Percentiles rank a stretch among this genome's conserved stretches.
Conservation (phyloP, 2,888 invertebrate genomes). For the Bugulina stolonifera region DNA sequence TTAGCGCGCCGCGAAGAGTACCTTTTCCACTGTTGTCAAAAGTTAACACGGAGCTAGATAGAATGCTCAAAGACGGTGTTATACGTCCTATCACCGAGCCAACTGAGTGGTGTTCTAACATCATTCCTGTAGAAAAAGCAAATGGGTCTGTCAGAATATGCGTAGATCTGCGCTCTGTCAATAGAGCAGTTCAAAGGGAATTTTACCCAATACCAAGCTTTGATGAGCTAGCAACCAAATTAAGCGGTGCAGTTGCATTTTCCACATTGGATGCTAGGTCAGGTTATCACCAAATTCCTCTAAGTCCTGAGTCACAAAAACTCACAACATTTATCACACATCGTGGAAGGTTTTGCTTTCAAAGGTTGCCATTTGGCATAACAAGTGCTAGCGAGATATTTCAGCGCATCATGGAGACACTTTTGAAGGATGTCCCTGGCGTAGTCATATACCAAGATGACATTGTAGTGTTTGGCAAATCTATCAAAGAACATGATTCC, state of each 20-base stretch:
- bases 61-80: too few species aligned
- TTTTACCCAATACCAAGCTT: slow-evolving; percentile 4
- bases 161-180: not conserved
- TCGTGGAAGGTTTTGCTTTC: not conserved
- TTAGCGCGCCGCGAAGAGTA: not conserved
- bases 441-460: not conserved
- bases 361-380: not conserved
- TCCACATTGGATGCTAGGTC: not conserved
- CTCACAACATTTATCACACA: not conserved
- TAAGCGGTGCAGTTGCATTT: not conserved
- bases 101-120: slow-evolving; percentile 12
- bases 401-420: not conserved
- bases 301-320: not conserved
- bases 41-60: too few species aligned
- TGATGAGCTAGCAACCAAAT: slow-evolving; percentile 14
- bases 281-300: not conserved
- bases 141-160: too few species aligned
- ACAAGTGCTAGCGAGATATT: slow-evolving; percentile 6
- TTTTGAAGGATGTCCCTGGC: not conserved
- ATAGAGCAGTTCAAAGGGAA: not conserved
- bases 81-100: not conserved
- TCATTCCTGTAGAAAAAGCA: too few species aligned
- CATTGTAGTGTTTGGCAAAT: not conserved
- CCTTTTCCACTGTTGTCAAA: too few species aligned
- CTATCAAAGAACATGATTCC: not conserved